Conservation (phyloP, 2,888 invertebrate genomes). For the Argyresthia goedartella region DNA sequence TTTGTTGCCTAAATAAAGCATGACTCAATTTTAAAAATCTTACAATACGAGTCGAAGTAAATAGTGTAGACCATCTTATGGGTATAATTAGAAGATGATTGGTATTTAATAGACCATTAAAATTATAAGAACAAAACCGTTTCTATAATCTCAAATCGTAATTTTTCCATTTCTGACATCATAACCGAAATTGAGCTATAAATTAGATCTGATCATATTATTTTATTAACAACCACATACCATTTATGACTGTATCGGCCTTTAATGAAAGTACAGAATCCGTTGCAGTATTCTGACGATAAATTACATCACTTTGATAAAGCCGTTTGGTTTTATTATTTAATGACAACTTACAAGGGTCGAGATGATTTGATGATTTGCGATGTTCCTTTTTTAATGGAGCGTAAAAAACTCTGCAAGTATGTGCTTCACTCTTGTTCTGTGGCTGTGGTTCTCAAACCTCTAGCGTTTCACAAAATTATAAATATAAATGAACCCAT, state of each 20-base stretch:
- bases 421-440: constrained; percentile 17
- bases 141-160: constrained; percentile 16
- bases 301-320: constrained; percentile 4
- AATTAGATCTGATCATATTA: not conserved
- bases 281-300: not conserved
- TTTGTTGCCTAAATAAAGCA: too few relatives aligned
- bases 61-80: too few relatives aligned
- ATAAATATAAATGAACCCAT: too few relatives aligned
- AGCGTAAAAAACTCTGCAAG: constrained; percentile 10
- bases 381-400: constrained; percentile 13
- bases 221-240: not conserved
- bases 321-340: constrained; percentile 18
- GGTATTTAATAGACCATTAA: too few relatives aligned
- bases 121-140: too few relatives aligned
- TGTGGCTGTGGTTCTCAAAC: constrained; percentile 10
- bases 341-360: constrained; percentile 22
- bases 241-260: not conserved
- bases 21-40: too few relatives aligned
- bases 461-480: too few relatives aligned
- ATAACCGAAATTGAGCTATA: constrained; percentile 20
- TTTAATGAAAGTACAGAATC: not conserved
- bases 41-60: too few relatives aligned
- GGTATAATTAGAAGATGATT: too few relatives aligned
- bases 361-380: constrained; percentile 19
- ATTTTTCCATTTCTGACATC: constrained; percentile 15